phyloP scores from a whole-genome alignment of 2,113 vertebrate genomes.

The Miniopterus natalensis region DNA sequence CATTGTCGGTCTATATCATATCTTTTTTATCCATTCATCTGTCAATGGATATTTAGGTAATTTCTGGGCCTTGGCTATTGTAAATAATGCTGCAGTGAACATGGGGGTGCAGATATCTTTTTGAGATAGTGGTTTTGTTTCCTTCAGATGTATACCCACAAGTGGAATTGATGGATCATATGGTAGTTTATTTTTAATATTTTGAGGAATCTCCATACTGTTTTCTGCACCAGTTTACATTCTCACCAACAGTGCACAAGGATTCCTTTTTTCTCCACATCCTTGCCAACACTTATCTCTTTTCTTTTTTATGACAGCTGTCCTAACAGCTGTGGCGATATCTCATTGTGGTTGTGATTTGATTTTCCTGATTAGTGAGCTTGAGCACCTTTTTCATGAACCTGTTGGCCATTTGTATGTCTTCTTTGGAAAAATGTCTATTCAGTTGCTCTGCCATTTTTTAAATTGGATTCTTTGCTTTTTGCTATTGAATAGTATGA shows the following conservation, averaged over 20 bases:
- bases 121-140: not conserved
- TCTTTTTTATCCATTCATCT: not conserved
- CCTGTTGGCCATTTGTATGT: not conserved
- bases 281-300: not conserved
- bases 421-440: not conserved
- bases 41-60: not conserved
- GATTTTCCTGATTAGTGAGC: not conserved
- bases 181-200: constrained; percentile 11
- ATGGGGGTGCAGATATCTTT: not conserved
- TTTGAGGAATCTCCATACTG: not conserved
- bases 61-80: not conserved
- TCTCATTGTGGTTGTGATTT: not conserved
- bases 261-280: not conserved
- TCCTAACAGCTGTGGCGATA: not conserved
- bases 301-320: not conserved
- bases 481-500: not conserved
- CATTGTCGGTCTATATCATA: not conserved
- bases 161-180: not conserved
- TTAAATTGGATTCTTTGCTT: not conserved
- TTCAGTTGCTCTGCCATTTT: not conserved
- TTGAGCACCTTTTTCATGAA: not conserved
- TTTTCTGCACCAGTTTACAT: not conserved
- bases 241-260: not conserved
- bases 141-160: not conserved
- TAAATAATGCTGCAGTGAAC: not conserved